phyloP scores from a whole-genome alignment of 2,888 invertebrate genomes.

The Cheilosia urbana region DNA sequence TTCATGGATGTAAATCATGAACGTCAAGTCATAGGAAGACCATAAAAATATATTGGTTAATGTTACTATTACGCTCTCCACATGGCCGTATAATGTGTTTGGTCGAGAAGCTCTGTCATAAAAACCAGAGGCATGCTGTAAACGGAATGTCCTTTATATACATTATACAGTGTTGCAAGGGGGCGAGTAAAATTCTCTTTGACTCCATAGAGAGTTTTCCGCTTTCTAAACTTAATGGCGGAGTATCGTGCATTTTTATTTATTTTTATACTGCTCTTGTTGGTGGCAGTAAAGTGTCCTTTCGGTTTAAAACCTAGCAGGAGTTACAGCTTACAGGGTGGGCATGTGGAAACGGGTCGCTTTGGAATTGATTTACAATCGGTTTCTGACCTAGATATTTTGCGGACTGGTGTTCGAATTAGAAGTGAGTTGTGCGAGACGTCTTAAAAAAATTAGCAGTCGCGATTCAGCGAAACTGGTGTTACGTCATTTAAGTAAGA shows the following conservation, averaged over 20 bases:
- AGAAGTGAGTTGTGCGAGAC: too few relatives aligned
- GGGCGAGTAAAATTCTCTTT: not conserved
- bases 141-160: not conserved
- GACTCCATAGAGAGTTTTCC: conserved; percentile 1
- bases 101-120: conserved; percentile 48
- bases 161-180: conserved; percentile 35
- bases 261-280: not conserved
- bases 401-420: too few relatives aligned
- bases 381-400: too few relatives aligned
- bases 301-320: conserved; percentile 5
- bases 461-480: too few relatives aligned
- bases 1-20: conserved; percentile 64
- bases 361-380: too few relatives aligned
- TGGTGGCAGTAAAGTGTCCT: conserved; percentile 39
- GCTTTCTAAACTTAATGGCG: conserved; percentile 49
- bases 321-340: not conserved
- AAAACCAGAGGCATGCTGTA: conserved; percentile 46
- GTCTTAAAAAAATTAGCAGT: too few relatives aligned
- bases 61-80: conserved; percentile 59
- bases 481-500: too few relatives aligned
- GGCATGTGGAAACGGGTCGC: not conserved
- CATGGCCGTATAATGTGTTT: conserved; percentile 52
- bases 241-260: conserved; percentile 24
- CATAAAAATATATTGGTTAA: conserved; percentile 66
- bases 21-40: conserved; percentile 57